Conservation (phyloP, 2,888 invertebrate genomes). For the Candidula unifasciata region DNA sequence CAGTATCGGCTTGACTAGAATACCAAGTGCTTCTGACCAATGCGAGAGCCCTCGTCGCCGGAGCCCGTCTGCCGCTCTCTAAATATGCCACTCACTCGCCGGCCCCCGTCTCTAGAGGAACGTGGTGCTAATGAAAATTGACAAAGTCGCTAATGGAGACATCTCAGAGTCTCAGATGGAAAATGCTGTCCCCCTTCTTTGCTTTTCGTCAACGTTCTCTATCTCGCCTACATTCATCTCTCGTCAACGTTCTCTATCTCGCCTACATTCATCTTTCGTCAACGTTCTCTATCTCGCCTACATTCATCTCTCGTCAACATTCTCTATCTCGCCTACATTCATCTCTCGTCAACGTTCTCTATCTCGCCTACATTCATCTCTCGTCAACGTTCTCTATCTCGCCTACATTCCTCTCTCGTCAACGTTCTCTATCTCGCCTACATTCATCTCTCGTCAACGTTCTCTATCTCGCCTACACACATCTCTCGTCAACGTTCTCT, state of each 20-base stretch:
- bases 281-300: too few species aligned
- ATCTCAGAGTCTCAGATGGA: conserved; percentile 55
- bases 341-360: too few species aligned
- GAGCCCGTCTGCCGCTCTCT: conserved; percentile 42
- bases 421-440: too few species aligned
- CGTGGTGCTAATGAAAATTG: conserved; percentile 64
- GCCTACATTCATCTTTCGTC: too few species aligned
- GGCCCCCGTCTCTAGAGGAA: conserved; percentile 58
- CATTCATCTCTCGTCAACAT: too few species aligned
- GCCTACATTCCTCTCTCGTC: too few species aligned
- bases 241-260: not conserved
- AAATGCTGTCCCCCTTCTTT: not conserved
- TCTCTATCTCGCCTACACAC: too few species aligned
- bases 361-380: too few species aligned
- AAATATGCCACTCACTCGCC: conserved; percentile 53
- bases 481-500: too few species aligned
- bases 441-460: too few species aligned
- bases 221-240: not conserved
- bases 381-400: too few species aligned
- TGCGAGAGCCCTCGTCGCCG: conserved; percentile 29
- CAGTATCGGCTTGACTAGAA: conserved; percentile 35
- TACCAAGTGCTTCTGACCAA: conserved; percentile 26
- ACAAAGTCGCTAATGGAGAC: conserved; percentile 69
- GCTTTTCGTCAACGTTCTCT: not conserved
- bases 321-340: too few species aligned